phyloP scores from a whole-genome alignment of 2,113 vertebrate species.

The Podarcis muralis region DNA sequence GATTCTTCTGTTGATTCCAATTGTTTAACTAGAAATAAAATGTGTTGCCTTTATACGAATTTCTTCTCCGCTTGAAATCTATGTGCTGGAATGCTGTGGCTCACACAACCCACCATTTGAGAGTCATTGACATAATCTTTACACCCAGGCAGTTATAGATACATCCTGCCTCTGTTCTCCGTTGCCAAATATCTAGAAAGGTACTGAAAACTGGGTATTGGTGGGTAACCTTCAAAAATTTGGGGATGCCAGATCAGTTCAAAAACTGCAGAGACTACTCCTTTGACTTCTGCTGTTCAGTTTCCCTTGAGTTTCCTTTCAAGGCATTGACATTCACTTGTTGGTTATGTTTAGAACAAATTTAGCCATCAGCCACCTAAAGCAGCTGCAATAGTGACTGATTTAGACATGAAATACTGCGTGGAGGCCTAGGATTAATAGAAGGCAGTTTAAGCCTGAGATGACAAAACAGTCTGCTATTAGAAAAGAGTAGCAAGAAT shows the following conservation, averaged over 20 bases:
- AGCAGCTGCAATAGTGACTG: not conserved
- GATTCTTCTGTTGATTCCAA: not conserved
- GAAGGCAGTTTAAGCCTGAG: not conserved
- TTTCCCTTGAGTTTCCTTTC: not conserved
- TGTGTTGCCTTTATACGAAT: not conserved
- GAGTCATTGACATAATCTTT: not conserved
- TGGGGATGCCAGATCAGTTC: not conserved
- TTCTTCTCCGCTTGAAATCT: not conserved
- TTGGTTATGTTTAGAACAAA: not conserved
- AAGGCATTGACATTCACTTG: conserved; percentile 6
- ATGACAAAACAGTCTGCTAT: not conserved
- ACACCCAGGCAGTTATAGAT: not conserved
- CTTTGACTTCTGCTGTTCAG: not conserved
- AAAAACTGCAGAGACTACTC: not conserved
- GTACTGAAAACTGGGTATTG: not conserved
- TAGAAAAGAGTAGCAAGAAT: not conserved
- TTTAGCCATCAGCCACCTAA: not conserved
- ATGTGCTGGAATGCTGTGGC: not conserved
- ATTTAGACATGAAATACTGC: not conserved
- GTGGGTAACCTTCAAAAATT: not conserved
- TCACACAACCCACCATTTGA: not conserved
- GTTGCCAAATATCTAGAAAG: no score
- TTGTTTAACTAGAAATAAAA: not conserved
- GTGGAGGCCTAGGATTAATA: not conserved
- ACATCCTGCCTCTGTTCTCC: no score